Conservation (phyloP, 2,797 vertebrate genomes). For the Chloroceryle inda region DNA sequence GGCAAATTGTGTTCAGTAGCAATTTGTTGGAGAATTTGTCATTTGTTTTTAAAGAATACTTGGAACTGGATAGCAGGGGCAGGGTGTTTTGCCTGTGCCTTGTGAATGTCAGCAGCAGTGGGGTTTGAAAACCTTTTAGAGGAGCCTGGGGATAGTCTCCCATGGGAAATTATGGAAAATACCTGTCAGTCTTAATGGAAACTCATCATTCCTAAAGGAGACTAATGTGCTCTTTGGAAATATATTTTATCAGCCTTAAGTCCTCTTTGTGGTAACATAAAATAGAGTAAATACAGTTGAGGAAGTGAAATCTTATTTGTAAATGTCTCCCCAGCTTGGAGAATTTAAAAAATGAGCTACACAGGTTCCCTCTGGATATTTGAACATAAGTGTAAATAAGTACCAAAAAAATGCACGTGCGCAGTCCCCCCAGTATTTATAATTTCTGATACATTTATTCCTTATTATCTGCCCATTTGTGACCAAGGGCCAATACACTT, state of each 20-base stretch:
- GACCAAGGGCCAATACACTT: not conserved
- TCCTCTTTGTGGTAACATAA: slow-evolving; percentile 27
- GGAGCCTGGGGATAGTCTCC: slow-evolving; percentile 36
- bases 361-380: not conserved
- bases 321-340: not conserved
- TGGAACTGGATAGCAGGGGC: slow-evolving; percentile 16
- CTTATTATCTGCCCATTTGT: not conserved
- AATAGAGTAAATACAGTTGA: slow-evolving; percentile 8
- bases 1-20: slow-evolving; percentile 37
- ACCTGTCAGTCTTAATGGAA: slow-evolving; percentile 60
- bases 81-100: slow-evolving; percentile 12
- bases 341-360: not conserved
- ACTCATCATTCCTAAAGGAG: slow-evolving; percentile 39
- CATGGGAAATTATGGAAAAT: slow-evolving; percentile 64
- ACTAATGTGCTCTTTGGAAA: slow-evolving; percentile 60
- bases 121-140: slow-evolving; percentile 62
- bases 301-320: not conserved
- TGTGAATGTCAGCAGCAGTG: slow-evolving; percentile 24
- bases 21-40: slow-evolving; percentile 50
- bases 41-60: slow-evolving; percentile 44
- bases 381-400: not conserved
- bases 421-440: not conserved
- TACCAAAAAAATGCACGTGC: not conserved
- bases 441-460: not conserved
- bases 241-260: slow-evolving; percentile 27